Conservation (phyloP, 2,888 invertebrate genomes). For the Tenodera sinensis region DNA sequence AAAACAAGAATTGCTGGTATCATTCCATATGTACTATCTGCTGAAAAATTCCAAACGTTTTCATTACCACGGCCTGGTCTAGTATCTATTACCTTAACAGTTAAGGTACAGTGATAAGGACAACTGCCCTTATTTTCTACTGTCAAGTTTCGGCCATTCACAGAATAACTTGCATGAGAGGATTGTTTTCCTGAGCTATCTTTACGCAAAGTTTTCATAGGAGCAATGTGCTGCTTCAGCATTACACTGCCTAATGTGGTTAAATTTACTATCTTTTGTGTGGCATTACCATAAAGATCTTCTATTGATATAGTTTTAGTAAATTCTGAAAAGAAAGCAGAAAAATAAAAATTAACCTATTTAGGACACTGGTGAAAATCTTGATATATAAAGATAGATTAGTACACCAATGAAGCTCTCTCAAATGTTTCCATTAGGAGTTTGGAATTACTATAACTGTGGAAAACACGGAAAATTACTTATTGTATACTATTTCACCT, state of each 20-base stretch:
- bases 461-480: no score
- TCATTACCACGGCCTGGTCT: constrained; percentile 48
- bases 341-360: background rate
- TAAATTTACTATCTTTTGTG: background rate
- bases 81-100: constrained; percentile 55
- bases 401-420: no score
- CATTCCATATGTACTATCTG: constrained; percentile 66
- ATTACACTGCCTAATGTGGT: background rate
- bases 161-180: background rate
- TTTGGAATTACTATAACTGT: no score
- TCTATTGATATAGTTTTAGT: background rate
- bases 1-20: constrained; percentile 66
- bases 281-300: background rate
- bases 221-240: background rate
- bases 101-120: constrained; percentile 63
- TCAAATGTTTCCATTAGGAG: no score
- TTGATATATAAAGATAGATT: no score
- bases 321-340: constrained; percentile 11
- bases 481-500: no score
- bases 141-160: constrained; percentile 61
- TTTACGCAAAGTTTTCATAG: background rate
- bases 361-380: no score
- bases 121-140: constrained; percentile 70
- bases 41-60: constrained; percentile 60
- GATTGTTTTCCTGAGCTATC: background rate